These are phyloP conservation scores for Heliconius melpomene DNA, from an alignment of 1,140 invertebrate genomes.

Conservation along the genomic window DNA sequence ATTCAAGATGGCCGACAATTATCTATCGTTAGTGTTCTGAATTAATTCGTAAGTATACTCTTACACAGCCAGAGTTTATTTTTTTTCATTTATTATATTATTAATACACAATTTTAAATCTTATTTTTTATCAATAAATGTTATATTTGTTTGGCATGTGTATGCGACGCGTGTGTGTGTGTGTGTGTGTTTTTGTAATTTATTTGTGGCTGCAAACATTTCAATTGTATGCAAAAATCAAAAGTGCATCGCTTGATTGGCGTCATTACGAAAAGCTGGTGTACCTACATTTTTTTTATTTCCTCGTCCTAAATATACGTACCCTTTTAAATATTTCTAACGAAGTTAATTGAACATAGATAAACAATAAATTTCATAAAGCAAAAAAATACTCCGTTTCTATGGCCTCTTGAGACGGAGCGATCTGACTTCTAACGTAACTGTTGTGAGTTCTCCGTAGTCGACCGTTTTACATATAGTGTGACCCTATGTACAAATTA, in stretches of 20 bases:
- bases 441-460: no score
- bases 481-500: no score
- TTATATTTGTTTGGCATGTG: conserved; percentile 2
- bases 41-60: conserved; percentile 42
- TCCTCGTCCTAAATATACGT: not conserved
- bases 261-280: conserved; percentile 5
- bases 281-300: not conserved
- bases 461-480: no score
- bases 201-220: not conserved
- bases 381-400: no score
- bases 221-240: conserved; percentile 47
- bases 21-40: conserved; percentile 41
- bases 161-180: no score
- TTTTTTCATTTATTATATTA: not conserved
- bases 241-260: conserved; percentile 38
- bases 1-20: conserved; percentile 62
- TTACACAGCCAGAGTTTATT: conserved; percentile 20
- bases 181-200: conserved; percentile 14
- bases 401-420: no score
- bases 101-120: not conserved
- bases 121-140: not conserved
- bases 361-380: no score
- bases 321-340: not conserved
- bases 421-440: no score
- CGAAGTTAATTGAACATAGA: not conserved